Base-by-base conservation (phyloP, 2,797 vertebrate species). In the Peromyscus aztecus region DNA sequence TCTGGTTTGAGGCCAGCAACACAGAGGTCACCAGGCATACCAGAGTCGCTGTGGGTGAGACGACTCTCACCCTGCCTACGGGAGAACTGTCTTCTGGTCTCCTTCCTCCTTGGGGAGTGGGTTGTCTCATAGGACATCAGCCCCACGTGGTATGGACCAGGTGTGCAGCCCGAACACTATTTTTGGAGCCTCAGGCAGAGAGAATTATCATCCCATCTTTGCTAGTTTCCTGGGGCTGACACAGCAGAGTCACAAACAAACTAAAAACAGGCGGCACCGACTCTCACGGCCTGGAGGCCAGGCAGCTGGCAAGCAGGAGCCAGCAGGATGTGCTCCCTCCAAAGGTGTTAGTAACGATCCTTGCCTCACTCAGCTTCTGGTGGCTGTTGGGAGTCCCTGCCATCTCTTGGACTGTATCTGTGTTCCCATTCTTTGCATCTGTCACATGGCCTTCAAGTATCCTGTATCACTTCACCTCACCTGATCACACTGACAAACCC, bases 41-140 rank as follows among this genome's bases (percentile, higher is more conserved):
- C 31, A 27, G 2, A 19, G 40, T 27, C 23, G 46, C 11, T 2
- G 1, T 0, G 24, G 43, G 78, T 8, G 27, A 2, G 57, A 34
- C 21, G 6, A 27, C 13, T 55, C 65, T 11, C 21, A 57, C 59
- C 77, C 61, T 31, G 1, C 29, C 43, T 13, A 4, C 19, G n/a
- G 94, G 34, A 4, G 2, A 19, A n/a, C 2, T 63, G n/a, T 27
- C 24, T 29, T 17, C 75, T 23, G 0, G 23, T 49, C 46, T 24
- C 4, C 14, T 34, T 11, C 13, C 12, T 6, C 19, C 61, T 46
- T 7, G 10, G 55, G 91, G 52, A 67, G 73, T 12, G 3, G 65
- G 84, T 16, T 71, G 34, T 49, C 65, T 34, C 11, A 4, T 27
- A 16, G 65, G 34, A 87, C 52, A n/a, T 40, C 23, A 17, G 65